A percentile compares a stretch with the other conserved stretches of the same genome.
phyloP scores from a whole-genome alignment of 1,140 invertebrate genomes.

The Armadillidium nasatum region DNA sequence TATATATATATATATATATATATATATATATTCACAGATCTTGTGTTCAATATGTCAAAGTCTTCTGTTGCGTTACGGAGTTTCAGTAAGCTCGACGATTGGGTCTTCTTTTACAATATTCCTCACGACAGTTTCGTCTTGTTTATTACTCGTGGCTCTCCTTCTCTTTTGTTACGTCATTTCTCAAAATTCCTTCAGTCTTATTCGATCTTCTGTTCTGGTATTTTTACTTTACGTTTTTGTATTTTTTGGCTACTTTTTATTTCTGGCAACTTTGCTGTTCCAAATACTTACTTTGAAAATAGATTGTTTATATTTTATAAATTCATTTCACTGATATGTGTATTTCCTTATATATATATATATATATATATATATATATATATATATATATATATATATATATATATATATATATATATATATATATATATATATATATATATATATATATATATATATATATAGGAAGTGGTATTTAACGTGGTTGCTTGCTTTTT shows the following conservation, averaged over 20 bases:
- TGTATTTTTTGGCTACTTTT: background rate
- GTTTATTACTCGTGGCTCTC: conserved; percentile 65
- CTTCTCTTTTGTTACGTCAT: conserved; percentile 68
- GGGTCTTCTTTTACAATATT: conserved; percentile 69
- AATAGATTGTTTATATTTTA: conserved; percentile 7
- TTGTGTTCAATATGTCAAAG: conserved; percentile 70
- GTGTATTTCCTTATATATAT: too few species aligned
- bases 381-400: conserved; percentile 24
- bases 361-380: background rate
- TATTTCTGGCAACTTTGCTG: background rate
- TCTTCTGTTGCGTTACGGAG: conserved; percentile 66
- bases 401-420: conserved; percentile 12
- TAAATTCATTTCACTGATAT: too few species aligned
- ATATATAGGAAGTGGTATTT: conserved; percentile 68
- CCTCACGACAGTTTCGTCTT: conserved; percentile 67
- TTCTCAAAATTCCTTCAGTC: conserved; percentile 65
- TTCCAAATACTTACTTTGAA: background rate
- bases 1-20: background rate
- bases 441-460: conserved; percentile 30
- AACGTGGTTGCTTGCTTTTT: conserved; percentile 67
- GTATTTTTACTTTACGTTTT: conserved; percentile 55
- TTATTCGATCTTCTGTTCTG: conserved; percentile 70
- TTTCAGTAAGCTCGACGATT: conserved; percentile 61
- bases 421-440: conserved; percentile 2
- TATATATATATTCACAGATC: conserved; percentile 53